Evolutionary conservation across 2,113 vertebrate species (phyloP).

Genomic region (Albula glossodonta): DNA sequence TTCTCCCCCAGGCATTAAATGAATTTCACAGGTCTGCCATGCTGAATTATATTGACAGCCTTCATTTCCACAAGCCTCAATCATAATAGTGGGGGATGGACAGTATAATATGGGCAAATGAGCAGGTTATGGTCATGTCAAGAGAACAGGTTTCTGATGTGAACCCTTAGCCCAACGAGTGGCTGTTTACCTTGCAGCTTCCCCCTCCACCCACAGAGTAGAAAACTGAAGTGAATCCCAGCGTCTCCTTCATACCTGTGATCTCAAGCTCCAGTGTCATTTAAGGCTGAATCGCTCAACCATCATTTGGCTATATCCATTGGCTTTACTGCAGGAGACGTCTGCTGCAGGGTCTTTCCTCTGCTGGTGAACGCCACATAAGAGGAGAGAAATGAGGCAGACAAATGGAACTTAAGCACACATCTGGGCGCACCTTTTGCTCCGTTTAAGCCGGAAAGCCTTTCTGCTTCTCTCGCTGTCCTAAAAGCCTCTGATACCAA

Average conservation of each 20-base stretch:
- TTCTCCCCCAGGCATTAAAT: neutral
- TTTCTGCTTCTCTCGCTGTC: neutral
- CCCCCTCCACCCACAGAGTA: neutral
- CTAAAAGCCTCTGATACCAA: neutral
- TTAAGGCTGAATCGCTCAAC: neutral
- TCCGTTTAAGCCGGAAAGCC: neutral
- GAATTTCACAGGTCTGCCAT: constrained; percentile 59
- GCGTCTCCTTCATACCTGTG: neutral
- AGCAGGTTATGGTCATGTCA: too few relatives aligned
- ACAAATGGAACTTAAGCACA: neutral
- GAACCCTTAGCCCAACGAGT: neutral
- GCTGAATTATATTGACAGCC: constrained; percentile 75
- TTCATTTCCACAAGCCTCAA: constrained; percentile 72
- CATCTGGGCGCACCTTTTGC: neutral
- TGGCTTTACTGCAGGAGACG: neutral
- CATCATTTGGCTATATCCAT: neutral
- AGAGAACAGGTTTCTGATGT: neutral
- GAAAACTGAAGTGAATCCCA: neutral
- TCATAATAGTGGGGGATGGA: constrained; percentile 76
- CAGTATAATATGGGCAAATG: constrained; percentile 31
- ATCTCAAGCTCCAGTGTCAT: neutral
- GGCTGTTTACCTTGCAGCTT: neutral
- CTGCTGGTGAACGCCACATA: neutral
- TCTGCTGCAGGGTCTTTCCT: neutral
- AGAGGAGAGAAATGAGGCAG: neutral